These are phyloP conservation scores for Heliconius eleuchia DNA, from an alignment of 1,140 invertebrate species.

Conservation along the genomic window DNA sequence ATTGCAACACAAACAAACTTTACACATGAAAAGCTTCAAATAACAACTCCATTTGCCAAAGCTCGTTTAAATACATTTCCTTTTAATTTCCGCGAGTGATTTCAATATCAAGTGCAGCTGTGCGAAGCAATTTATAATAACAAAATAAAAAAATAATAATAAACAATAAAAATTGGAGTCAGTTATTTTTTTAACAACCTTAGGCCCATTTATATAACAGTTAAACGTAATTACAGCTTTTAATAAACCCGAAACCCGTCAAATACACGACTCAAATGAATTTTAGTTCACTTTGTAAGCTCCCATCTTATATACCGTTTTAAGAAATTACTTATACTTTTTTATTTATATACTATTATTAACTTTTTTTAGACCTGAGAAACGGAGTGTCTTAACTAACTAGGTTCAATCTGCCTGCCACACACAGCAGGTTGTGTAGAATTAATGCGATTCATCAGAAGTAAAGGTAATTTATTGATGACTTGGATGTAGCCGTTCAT, in stretches of 20 bases:
- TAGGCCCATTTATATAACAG: conserved; percentile 44
- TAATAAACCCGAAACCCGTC: conserved; percentile 40
- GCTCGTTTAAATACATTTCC: neutral
- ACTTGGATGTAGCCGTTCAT: neutral
- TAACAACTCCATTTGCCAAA: conserved; percentile 2
- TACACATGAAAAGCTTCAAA: neutral
- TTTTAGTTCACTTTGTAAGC: conserved; percentile 38
- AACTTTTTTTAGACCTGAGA: too few species aligned
- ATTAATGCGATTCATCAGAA: conserved; percentile 32
- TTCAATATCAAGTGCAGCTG: conserved; percentile 18
- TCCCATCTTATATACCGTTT: conserved; percentile 52
- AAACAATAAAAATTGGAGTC: conserved; percentile 38
- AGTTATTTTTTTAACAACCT: conserved; percentile 43
- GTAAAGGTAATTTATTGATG: conserved; percentile 3
- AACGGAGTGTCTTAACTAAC: too few species aligned
- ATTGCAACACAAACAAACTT: too few species aligned
- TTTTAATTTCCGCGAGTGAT: neutral
- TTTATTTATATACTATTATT: conserved; percentile 21
- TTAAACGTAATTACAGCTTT: conserved; percentile 59
- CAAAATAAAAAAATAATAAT: conserved; percentile 38
- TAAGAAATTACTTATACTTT: conserved; percentile 31
- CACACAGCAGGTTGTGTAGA: neutral
- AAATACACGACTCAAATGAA: conserved; percentile 40
- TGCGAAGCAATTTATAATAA: conserved; percentile 24
- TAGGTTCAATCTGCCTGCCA: too few species aligned